phyloP scores from a whole-genome alignment of 2,113 vertebrate species.

The Poicephalus meyeri region DNA sequence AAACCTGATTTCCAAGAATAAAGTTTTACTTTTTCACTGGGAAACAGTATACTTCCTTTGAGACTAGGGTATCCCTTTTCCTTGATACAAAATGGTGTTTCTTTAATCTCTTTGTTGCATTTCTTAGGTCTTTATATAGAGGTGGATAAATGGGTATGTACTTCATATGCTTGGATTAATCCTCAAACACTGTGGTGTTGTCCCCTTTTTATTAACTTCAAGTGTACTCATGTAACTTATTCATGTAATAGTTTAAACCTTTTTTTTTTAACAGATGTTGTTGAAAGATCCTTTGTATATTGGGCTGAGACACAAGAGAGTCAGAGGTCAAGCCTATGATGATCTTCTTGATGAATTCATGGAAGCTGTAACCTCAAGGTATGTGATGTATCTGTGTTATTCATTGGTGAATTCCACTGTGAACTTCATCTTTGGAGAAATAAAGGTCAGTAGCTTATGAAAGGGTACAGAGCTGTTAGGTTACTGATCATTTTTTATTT shows the following conservation, averaged over 20 bases:
- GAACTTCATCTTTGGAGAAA: neutral
- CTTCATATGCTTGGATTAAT: slow-evolving; percentile 8
- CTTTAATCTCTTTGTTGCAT: slow-evolving; percentile 10
- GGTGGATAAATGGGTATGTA: neutral
- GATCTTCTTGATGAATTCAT: slow-evolving; percentile 96
- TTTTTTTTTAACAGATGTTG: slow-evolving; percentile 77
- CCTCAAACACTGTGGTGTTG: slow-evolving; percentile 13
- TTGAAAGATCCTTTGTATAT: slow-evolving; percentile 95
- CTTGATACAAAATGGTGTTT: neutral
- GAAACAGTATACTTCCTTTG: neutral
- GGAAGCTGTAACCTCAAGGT: slow-evolving; percentile 93
- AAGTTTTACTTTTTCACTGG: neutral
- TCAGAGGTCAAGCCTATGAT: slow-evolving; percentile 90
- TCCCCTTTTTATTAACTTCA: neutral
- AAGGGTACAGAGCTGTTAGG: neutral
- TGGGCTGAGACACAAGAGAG: slow-evolving; percentile 89
- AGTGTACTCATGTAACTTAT: neutral
- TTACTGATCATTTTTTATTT: neutral
- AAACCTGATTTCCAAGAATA: neutral
- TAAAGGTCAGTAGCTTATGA: neutral
- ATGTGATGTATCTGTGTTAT: slow-evolving; percentile 30
- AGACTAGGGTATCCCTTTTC: neutral
- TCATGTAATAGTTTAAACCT: neutral
- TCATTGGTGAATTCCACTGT: neutral
- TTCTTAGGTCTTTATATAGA: neutral